phyloP scores from a whole-genome alignment of 2,797 vertebrate genomes.

The Crocidura indochinensis region DNA sequence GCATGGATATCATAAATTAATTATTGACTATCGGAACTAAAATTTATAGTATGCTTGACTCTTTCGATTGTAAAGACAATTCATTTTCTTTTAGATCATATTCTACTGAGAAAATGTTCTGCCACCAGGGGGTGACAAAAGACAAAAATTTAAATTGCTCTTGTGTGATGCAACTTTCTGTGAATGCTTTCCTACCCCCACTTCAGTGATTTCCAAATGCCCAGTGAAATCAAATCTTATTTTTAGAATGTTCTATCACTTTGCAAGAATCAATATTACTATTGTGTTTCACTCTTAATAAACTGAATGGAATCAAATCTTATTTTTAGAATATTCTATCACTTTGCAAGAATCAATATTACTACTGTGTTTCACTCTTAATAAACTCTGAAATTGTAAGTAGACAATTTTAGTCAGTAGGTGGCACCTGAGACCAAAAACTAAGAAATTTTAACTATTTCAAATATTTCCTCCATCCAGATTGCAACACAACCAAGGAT shows the following conservation, averaged over 20 bases:
- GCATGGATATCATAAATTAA: background rate
- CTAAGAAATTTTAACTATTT: background rate
- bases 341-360: background rate
- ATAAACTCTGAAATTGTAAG: background rate
- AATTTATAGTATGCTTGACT: no score
- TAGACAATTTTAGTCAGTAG: constrained; percentile 54
- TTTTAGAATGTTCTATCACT: background rate
- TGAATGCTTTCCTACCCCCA: background rate
- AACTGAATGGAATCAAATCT: background rate
- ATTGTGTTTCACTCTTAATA: no score
- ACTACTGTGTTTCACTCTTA: background rate
- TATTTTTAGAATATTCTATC: background rate
- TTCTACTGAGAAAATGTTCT: background rate
- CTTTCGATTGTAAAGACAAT: no score
- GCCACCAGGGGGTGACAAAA: constrained; percentile 80
- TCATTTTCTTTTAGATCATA: background rate
- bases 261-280: background rate
- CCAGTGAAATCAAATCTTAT: background rate
- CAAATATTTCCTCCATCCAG: background rate
- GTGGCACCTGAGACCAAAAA: constrained; percentile 52
- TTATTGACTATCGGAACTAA: background rate
- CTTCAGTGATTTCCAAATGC: background rate
- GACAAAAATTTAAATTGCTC: constrained; percentile 68
- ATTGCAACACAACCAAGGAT: background rate
- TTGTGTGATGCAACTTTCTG: rapidly evolving